A percentile compares a stretch with the other conserved stretches of the same genome.
Conservation (phyloP, 2,888 invertebrate genomes). For the Clitarchus hookeri region DNA sequence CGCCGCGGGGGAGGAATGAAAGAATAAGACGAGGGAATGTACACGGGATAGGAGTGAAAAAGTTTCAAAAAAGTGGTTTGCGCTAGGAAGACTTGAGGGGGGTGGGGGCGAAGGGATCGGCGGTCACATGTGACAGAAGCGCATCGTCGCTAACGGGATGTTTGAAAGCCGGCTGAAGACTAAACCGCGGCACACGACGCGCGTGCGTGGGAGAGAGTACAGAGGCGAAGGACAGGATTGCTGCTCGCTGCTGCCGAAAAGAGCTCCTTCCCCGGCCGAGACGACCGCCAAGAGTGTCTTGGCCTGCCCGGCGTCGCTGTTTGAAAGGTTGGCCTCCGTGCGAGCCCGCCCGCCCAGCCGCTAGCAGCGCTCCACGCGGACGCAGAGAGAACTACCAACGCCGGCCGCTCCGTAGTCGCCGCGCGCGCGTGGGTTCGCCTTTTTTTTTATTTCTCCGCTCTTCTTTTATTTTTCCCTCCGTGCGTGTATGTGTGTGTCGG, state of each 20-base stretch:
- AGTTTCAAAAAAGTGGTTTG: neutral
- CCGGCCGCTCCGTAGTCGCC: neutral
- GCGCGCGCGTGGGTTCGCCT: no score
- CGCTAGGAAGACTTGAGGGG: neutral
- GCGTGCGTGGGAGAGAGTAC: neutral
- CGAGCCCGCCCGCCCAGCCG: neutral
- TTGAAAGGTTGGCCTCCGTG: constrained; percentile 1
- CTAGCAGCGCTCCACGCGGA: neutral
- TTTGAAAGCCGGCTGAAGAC: neutral
- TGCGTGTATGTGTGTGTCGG: neutral
- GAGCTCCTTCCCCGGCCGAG: neutral
- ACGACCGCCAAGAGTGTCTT: neutral
- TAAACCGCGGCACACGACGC: neutral
- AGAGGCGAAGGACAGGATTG: no score
- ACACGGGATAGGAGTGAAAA: neutral
- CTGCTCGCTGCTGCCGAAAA: neutral
- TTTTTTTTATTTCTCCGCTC: no score
- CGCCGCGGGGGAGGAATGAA: neutral
- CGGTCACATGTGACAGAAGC: neutral
- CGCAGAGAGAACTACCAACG: neutral
- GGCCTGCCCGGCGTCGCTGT: neutral
- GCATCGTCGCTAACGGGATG: neutral
- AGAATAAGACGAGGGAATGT: neutral
- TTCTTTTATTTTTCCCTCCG: neutral
- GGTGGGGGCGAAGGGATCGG: neutral